Base-by-base conservation (phyloP, 2,888 invertebrate species). In the Flexamia atlantica region DNA sequence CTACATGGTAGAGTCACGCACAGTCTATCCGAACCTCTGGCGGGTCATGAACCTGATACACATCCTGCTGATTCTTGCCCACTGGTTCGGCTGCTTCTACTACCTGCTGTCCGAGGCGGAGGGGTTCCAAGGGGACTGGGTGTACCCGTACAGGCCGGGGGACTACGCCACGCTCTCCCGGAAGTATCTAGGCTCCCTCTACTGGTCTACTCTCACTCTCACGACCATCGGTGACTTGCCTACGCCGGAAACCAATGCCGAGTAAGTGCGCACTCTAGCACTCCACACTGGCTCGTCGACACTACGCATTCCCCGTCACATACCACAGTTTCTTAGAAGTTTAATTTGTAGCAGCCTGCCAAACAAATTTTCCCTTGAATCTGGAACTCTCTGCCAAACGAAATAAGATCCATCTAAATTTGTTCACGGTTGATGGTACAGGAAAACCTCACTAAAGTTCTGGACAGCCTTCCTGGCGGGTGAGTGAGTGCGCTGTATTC, bases 51-150 rank as follows among this genome's bases (percentile, higher is more conserved):
- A 98, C 91, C 93, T 98, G 86, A 97, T 98, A 87, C 98, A 98
- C 90, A 98, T 98, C 89, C 93, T 98, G 87, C 94, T 98, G 88
- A 96, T 98, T 89, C 92, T 98, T 88, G 98, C 98, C 80, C 98
- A 98, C 90, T 98, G 98, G 98, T 98, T 98, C 90, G 98, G 98
- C 83, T 98, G 98, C 91, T 98, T 98, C 92, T 98, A 98, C 92
- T 98, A 96, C 91, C 91, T 98, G 89, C 93, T 98, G 83, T 98
- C 98, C 7, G 97, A 98, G 90, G 95, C 96, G 84, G 97, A 97
- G 90, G 95, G 81, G 28, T 88, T 88, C 81, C 91, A 96, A 93
- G 97, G 97, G 64, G 97, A 96, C 90, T 97, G 97, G 97, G 96
- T 96, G 5, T 97, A 97, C 90, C 97, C 97, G 0, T 95, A 96